Conservation (phyloP, 2,888 invertebrate genomes). For the Pseudanteris insignis region DNA sequence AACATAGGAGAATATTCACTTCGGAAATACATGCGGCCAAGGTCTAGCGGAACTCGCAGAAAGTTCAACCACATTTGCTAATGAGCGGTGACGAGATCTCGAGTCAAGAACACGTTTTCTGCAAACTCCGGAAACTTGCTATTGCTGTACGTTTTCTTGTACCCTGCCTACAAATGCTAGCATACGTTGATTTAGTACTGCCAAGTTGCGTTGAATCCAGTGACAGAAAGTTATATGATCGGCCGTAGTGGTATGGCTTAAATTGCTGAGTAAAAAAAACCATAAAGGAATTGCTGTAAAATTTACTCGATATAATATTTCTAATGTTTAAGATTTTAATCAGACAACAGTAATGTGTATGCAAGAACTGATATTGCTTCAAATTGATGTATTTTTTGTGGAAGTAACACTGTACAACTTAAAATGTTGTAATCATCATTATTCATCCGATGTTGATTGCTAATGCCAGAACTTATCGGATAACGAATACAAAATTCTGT, state of each 20-base stretch:
- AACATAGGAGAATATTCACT: conserved; percentile 31
- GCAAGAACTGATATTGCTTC: no score
- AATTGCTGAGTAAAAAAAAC: no score
- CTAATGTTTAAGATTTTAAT: no score
- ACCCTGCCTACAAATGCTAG: conserved; percentile 37
- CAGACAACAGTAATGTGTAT: no score
- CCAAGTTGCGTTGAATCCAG: conserved; percentile 32
- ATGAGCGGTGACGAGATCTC: conserved; percentile 54
- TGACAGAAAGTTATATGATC: conserved; percentile 41
- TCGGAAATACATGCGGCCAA: conserved; percentile 28
- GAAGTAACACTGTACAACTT: no score
- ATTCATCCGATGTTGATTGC: no score
- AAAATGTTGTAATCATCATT: no score
- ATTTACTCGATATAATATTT: no score
- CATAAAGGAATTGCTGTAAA: no score
- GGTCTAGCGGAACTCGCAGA: conserved; percentile 52
- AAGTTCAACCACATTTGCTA: conserved; percentile 60
- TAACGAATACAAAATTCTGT: no score
- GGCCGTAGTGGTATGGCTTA: conserved; percentile 18
- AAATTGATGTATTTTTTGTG: no score
- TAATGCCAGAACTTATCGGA: no score
- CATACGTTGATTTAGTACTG: conserved; percentile 31
- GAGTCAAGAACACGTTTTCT: conserved; percentile 38
- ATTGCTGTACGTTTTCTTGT: conserved; percentile 48
- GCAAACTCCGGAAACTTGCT: conserved; percentile 44